A percentile compares a stretch with the other conserved stretches of the same genome.
phyloP scores from a whole-genome alignment of 2,888 invertebrate genomes.

The Altica lythri region DNA sequence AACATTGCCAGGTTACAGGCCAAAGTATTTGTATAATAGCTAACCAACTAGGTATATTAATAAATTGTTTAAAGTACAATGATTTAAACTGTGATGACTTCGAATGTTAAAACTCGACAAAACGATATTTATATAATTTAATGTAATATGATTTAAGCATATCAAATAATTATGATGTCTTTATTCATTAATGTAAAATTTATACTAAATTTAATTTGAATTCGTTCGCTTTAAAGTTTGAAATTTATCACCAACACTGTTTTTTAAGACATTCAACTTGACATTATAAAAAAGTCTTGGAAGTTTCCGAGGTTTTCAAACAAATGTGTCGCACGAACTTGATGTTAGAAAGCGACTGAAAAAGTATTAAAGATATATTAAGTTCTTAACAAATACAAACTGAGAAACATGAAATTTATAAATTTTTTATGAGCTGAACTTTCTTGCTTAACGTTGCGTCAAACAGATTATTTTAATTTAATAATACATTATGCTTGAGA shows the following conservation, averaged over 20 bases:
- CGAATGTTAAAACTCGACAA: too few species aligned
- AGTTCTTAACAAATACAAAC: not conserved
- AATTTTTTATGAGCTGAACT: not conserved
- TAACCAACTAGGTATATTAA: too few species aligned
- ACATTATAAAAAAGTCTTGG: not conserved
- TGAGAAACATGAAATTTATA: constrained; percentile 1
- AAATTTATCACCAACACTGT: not conserved
- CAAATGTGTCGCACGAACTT: constrained; percentile 4
- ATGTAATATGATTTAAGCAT: too few species aligned
- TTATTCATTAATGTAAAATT: not conserved
- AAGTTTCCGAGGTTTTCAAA: constrained; percentile 2
- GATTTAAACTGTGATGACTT: too few species aligned
- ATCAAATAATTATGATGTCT: not conserved
- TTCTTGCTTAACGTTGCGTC: too few species aligned
- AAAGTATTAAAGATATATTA: constrained; percentile 2
- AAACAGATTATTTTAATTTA: not conserved
- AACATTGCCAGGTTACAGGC: too few species aligned
- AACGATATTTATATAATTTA: too few species aligned
- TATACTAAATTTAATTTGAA: not conserved
- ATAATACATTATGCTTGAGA: too few species aligned
- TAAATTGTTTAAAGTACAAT: too few species aligned
- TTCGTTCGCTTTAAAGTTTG: not conserved
- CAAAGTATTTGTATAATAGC: too few species aligned
- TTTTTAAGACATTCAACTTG: not conserved
- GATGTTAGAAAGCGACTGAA: constrained; percentile 1